phyloP scores from a whole-genome alignment of 1,140 invertebrate species.

The Plectus sambesii region DNA sequence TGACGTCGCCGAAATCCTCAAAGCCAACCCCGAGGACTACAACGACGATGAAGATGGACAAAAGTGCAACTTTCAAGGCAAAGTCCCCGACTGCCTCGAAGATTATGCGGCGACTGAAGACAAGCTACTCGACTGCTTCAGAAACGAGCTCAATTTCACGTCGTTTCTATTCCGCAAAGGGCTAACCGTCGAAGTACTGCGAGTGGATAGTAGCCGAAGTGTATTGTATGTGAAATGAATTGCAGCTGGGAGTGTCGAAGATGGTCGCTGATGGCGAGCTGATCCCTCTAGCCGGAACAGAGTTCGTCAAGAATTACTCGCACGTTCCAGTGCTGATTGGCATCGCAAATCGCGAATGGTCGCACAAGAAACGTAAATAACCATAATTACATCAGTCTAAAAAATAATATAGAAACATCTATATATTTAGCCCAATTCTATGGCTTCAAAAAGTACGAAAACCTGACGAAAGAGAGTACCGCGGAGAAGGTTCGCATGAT shows the following conservation, averaged over 20 bases:
- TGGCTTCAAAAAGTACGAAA: slow-evolving; percentile 35
- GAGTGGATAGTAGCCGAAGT: too few species aligned
- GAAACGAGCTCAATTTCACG: slow-evolving; percentile 40
- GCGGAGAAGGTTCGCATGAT: slow-evolving; percentile 27
- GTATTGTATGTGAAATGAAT: too few species aligned
- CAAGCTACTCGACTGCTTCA: slow-evolving; percentile 36
- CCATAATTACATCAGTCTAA: slow-evolving; percentile 12
- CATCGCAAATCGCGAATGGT: slow-evolving; percentile 40
- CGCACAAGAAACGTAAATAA: slow-evolving; percentile 40
- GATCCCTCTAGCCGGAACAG: slow-evolving; percentile 26
- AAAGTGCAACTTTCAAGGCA: too few species aligned
- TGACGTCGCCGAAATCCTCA: slow-evolving; percentile 35
- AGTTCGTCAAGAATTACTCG: slow-evolving; percentile 32
- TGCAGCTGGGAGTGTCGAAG: slow-evolving; percentile 43
- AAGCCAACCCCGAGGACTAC: slow-evolving; percentile 27
- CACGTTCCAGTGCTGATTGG: slow-evolving; percentile 40
- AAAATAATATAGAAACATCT: background rate
- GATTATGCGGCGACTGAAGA: slow-evolving; percentile 25
- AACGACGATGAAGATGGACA: too few species aligned
- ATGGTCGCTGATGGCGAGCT: slow-evolving; percentile 43
- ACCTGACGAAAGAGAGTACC: slow-evolving; percentile 20
- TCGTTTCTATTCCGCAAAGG: slow-evolving; percentile 39
- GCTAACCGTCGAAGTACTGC: slow-evolving; percentile 36
- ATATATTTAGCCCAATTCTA: slow-evolving; percentile 36
- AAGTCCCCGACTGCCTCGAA: too few species aligned